Evolutionary conservation across 1,140 invertebrate genomes (phyloP), one percentile per base, ranked within the genome.

Genomic region (Drosophila nasuta): DNA sequence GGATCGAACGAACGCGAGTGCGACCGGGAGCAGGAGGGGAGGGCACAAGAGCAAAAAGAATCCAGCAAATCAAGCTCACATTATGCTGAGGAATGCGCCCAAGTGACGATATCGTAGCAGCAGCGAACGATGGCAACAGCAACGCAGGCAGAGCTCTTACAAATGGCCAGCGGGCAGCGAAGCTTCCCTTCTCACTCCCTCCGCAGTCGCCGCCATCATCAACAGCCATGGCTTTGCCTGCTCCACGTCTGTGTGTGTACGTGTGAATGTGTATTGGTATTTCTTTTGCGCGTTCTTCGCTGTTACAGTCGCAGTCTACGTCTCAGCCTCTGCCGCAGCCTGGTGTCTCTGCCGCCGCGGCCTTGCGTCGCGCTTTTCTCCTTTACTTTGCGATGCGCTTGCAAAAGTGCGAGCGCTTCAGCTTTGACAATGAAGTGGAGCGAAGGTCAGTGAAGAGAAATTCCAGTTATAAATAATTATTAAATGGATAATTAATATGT

Each of bases 21-120:
- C 8, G 74, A 59, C 54, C 11, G 35, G 6, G 8, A 60, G 52
- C 5, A 38, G n/a, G 15, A 35, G 33, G 13, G 10, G 49, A 51
- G 45, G 58, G 28, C 63, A 46, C 75, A 54, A 52, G 72, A 66
- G 66, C 71, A 70, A 87, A 78, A 91, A 85, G 81, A 91, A 91
- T 91, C 81, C 81, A 88, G 88, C 88, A 91, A 91, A 91, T 91
- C 88, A 91, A 91, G 88, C 88, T 91, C 88, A 91, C 79, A 91
- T 91, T 89, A 89, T 90, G 79, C 81, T 85, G 66, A 91, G 88
- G 88, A 91, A 91, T 91, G 89, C 81, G 87, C 88, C 88, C 82
- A 91, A 91, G 87, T 91, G 87, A 90, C 82, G 87, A 91, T 91
- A 90, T 91, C 82, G 87, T 91, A 91, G 82, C 82, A 87, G 77